Evolutionary conservation across 2,888 invertebrate genomes (phyloP).

Genomic region (Epinotia brunnichana): DNA sequence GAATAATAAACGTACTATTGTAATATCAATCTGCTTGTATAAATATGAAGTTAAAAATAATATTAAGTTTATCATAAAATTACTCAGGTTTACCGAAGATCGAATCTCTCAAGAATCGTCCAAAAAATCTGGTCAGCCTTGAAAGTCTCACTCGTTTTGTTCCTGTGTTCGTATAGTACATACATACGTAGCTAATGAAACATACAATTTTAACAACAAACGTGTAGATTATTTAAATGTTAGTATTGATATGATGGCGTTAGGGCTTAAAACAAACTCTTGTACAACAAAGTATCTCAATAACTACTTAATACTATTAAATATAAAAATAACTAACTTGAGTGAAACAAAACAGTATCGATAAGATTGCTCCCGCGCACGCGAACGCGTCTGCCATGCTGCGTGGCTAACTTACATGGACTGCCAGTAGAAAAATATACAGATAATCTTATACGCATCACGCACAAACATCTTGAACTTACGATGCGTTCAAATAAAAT

Average conservation of each 20-base stretch:
- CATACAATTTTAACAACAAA: background rate
- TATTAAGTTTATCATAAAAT: too few relatives aligned
- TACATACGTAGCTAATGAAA: background rate
- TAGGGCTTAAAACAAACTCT: background rate
- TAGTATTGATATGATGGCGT: background rate
- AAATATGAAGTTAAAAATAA: too few relatives aligned
- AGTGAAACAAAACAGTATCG: slow-evolving; percentile 24
- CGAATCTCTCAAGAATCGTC: background rate
- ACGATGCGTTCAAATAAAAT: slow-evolving; percentile 1
- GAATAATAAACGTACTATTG: too few relatives aligned
- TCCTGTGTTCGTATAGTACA: background rate
- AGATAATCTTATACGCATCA: background rate
- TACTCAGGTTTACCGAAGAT: background rate
- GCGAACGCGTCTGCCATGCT: slow-evolving; percentile 55
- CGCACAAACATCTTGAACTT: slow-evolving; percentile 6
- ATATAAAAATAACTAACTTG: slow-evolving; percentile 34
- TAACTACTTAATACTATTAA: background rate
- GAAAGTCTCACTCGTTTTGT: background rate
- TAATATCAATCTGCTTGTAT: too few relatives aligned
- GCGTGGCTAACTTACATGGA: slow-evolving; percentile 48
- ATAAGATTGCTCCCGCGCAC: slow-evolving; percentile 34
- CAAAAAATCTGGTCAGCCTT: background rate
- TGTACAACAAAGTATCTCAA: background rate
- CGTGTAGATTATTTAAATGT: background rate
- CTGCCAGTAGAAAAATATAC: slow-evolving; percentile 45